Evolutionary conservation across 1,140 invertebrate species (phyloP).

Genomic region (Trypoxylus dichotomus): DNA sequence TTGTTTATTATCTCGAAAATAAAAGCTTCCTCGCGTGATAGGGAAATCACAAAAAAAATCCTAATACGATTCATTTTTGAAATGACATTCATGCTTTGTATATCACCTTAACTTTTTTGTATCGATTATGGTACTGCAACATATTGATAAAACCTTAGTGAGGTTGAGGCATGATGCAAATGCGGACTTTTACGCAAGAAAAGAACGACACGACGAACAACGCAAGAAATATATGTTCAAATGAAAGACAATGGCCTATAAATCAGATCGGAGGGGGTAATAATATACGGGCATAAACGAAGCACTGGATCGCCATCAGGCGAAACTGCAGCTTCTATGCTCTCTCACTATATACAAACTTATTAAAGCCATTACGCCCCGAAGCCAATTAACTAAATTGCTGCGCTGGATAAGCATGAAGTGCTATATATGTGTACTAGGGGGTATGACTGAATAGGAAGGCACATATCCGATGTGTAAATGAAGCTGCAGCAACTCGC

Average conservation of each 20-base stretch:
- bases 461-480: neutral
- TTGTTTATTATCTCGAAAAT: too few species aligned
- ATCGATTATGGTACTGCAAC: neutral
- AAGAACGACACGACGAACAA: constrained; percentile 18
- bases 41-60: too few species aligned
- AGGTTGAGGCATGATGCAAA: constrained; percentile 13
- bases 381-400: constrained; percentile 44
- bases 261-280: constrained; percentile 45
- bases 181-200: constrained; percentile 41
- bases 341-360: constrained; percentile 35
- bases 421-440: constrained; percentile 3
- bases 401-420: constrained; percentile 31
- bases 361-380: constrained; percentile 41
- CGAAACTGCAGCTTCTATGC: constrained; percentile 29
- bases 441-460: constrained; percentile 18
- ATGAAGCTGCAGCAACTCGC: neutral
- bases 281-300: constrained; percentile 34
- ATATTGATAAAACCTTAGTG: neutral
- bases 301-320: constrained; percentile 18
- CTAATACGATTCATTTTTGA: neutral
- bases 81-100: neutral
- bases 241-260: constrained; percentile 54
- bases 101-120: neutral
- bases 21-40: too few species aligned
- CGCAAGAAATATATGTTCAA: constrained; percentile 50